Base-by-base conservation (phyloP, 2,797 vertebrate genomes). In the Sparidentex hasta region DNA sequence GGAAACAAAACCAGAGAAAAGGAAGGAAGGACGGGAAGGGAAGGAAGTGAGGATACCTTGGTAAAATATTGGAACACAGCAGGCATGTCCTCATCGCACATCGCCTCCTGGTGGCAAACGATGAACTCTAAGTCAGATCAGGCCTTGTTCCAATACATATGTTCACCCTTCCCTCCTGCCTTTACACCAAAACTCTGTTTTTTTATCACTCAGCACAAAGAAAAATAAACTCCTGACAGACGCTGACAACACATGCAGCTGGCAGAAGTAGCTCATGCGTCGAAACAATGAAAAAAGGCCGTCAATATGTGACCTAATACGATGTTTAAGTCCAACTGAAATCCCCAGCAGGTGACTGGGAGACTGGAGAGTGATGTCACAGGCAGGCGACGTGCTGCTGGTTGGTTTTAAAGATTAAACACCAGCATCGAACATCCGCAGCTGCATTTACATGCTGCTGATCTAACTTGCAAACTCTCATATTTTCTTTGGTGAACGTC, bases 11-110 rank as follows among this genome's bases (percentile, higher is more conserved):
- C 23, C 41, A 50, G 12, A 13, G 25, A 57, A 44, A 70, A 25
- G 46, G 47, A 50, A 38, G 23, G 63, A 55, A 41, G 11, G 14
- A n/a, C 23, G 58, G 61, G 54, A 63, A 1, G 8, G 74, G 71
- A 73, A 81, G 83, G 82, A 84, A 59, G 68, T 52, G 79, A 89
- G 80, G 89, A 91, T 93, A 94, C 92, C 92, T 93, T 89, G 50
- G 94, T 93, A 77, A 94, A 93, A 90, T 94, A 94, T 93, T 94
- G 90, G 87, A 94, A 94, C 90, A 94, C 92, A 87, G 90, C 92
- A 83, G 93, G 92, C 92, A 94, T 92, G 86, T 94, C 92, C 48
- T 94, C 92, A 87, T 92, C 85, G 80, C 81, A 93, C 93, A 94
- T 93, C 90, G 90, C 92, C 91, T 94, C 94, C 93, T 94, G 92